phyloP scores from a whole-genome alignment of 2,888 invertebrate species.

The Ypsolopha sequella region DNA sequence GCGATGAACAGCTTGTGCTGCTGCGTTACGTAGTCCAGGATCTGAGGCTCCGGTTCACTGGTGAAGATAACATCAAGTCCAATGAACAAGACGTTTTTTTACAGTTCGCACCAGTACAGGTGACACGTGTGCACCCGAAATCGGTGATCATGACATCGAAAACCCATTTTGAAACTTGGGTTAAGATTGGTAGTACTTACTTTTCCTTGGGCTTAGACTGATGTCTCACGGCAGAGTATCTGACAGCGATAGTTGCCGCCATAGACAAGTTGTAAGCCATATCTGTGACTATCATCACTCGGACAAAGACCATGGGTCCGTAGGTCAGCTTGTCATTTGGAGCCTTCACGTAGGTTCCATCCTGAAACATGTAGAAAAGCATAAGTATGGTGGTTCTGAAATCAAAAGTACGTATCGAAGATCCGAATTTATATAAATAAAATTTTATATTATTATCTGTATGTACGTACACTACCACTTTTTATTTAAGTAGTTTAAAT shows the following conservation, averaged over 20 bases:
- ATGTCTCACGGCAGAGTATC: conserved; percentile 90
- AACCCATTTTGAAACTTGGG: too few species aligned
- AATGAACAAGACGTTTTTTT: too few species aligned
- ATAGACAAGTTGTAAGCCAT: conserved; percentile 80
- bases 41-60: conserved; percentile 79
- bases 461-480: too few species aligned
- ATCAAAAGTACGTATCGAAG: too few species aligned
- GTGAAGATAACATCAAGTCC: conserved; percentile 2
- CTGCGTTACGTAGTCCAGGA: conserved; percentile 93
- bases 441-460: too few species aligned
- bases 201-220: conserved; percentile 86
- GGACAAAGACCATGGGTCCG: conserved; percentile 93
- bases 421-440: too few species aligned
- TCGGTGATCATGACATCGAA: too few species aligned
- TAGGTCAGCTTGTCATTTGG: conserved; percentile 86
- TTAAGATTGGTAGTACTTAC: conserved; percentile 57
- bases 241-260: conserved; percentile 86
- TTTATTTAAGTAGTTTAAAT: too few species aligned
- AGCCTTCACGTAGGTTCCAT: conserved; percentile 88
- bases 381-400: neutral
- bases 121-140: too few species aligned
- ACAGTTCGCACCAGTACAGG: too few species aligned
- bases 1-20: conserved; percentile 91
- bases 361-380: conserved; percentile 43
- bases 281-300: conserved; percentile 86